These are phyloP conservation scores for Chesias legatella DNA, from an alignment of 2,888 invertebrate genomes.

Conservation along the genomic window DNA sequence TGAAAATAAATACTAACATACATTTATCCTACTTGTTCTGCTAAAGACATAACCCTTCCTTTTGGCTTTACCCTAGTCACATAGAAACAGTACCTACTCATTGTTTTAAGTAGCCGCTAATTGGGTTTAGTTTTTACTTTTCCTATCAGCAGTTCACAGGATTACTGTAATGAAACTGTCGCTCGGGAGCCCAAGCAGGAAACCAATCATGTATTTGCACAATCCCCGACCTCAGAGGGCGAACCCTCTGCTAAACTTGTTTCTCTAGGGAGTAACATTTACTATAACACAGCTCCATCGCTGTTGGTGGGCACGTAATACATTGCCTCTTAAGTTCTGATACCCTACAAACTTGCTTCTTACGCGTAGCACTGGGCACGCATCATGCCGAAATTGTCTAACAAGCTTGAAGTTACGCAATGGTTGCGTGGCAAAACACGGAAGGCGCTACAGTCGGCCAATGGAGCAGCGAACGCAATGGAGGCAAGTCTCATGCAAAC, in stretches of 20 bases:
- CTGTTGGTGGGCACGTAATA: slow-evolving; percentile 21
- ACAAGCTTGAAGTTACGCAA: slow-evolving; percentile 43
- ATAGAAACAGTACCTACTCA: too few relatives aligned
- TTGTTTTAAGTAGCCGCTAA: too few relatives aligned
- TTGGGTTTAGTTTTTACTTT: background rate
- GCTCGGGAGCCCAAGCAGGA: slow-evolving; percentile 47
- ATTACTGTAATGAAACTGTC: background rate
- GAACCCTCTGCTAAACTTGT: slow-evolving; percentile 63
- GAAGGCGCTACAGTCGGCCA: slow-evolving; percentile 73
- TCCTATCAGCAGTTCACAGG: background rate
- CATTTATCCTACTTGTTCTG: too few relatives aligned
- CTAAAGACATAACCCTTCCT: too few relatives aligned
- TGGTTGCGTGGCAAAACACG: slow-evolving; percentile 66
- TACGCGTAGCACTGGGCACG: slow-evolving; percentile 17
- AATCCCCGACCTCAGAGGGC: slow-evolving; percentile 63
- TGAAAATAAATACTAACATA: too few relatives aligned
- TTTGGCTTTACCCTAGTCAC: too few relatives aligned
- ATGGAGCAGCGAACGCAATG: slow-evolving; percentile 65
- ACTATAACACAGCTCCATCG: slow-evolving; percentile 25
- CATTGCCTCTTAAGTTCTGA: slow-evolving; percentile 24
- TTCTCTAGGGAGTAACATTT: slow-evolving; percentile 43
- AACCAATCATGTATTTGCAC: slow-evolving; percentile 67
- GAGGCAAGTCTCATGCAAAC: slow-evolving; percentile 47
- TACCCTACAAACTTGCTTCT: background rate
- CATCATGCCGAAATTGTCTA: slow-evolving; percentile 26